These are phyloP conservation scores for Cirrhinus mrigala DNA, from an alignment of 2,797 vertebrate species.

Conservation along the genomic window DNA sequence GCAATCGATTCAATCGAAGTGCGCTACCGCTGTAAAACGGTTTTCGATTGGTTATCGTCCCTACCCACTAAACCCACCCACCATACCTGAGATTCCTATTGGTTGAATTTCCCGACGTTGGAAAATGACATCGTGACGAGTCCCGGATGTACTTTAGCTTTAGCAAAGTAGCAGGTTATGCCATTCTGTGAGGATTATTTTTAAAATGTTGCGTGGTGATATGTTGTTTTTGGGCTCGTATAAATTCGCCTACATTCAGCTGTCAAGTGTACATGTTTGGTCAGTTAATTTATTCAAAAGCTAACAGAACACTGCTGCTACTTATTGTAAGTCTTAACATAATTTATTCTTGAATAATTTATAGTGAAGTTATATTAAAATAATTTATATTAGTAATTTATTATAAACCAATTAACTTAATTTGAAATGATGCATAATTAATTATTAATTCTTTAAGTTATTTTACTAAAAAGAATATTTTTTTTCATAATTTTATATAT, in stretches of 20 bases:
- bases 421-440: too few species aligned
- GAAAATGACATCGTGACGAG: too few species aligned
- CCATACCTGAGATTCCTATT: neutral
- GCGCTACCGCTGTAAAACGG: neutral
- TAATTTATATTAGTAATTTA: too few species aligned
- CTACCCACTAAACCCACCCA: neutral
- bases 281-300: slow-evolving; percentile 64
- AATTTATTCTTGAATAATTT: too few species aligned
- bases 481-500: too few species aligned
- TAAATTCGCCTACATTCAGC: slow-evolving; percentile 56
- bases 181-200: neutral
- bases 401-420: too few species aligned
- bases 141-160: neutral
- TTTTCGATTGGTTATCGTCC: neutral
- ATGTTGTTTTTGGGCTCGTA: neutral
- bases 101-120: neutral
- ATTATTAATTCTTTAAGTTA: too few species aligned
- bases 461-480: too few species aligned
- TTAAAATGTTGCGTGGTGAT: too few species aligned
- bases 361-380: too few species aligned
- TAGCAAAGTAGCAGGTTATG: neutral
- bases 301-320: slow-evolving; percentile 67
- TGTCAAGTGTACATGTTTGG: slow-evolving; percentile 47
- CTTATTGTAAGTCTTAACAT: too few species aligned
- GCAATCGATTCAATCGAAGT: neutral